Evolutionary conservation across 2,888 invertebrate species (phyloP).

Genomic region (Trissolcus brochymenae): DNA sequence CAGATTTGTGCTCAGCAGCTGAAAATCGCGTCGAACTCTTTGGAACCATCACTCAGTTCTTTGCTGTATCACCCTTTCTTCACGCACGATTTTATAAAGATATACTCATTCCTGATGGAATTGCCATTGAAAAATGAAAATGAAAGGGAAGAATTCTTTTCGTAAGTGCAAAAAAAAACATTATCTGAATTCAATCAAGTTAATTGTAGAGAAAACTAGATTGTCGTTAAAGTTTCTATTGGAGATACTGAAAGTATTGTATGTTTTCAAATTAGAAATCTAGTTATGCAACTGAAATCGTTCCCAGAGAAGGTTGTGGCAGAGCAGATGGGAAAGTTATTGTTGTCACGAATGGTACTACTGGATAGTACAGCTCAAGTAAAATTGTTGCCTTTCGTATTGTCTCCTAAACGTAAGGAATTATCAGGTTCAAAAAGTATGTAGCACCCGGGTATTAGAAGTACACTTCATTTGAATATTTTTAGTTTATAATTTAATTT

Average conservation of each 20-base stretch:
- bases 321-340: slow-evolving; percentile 85
- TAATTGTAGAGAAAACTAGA: neutral
- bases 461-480: neutral
- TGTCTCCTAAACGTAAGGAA: slow-evolving; percentile 83
- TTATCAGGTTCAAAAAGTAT: slow-evolving; percentile 24
- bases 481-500: neutral
- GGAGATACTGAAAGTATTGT: neutral
- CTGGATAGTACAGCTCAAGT: slow-evolving; percentile 88
- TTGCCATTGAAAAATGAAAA: slow-evolving; percentile 86
- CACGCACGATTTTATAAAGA: slow-evolving; percentile 89
- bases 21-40: slow-evolving; percentile 81
- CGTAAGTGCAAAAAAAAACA: slow-evolving; percentile 71
- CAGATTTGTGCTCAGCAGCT: slow-evolving; percentile 83
- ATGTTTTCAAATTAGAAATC: slow-evolving; percentile 75
- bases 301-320: slow-evolving; percentile 90
- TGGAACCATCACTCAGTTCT: slow-evolving; percentile 83
- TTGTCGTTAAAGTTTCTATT: neutral
- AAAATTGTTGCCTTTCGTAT: slow-evolving; percentile 83
- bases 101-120: slow-evolving; percentile 89
- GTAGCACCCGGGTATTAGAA: slow-evolving; percentile 38
- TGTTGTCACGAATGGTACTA: slow-evolving; percentile 90
- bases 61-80: slow-evolving; percentile 86
- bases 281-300: slow-evolving; percentile 82
- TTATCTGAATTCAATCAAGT: neutral
- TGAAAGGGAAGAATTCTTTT: slow-evolving; percentile 89